Evolutionary conservation across 2,888 invertebrate species (phyloP), one percentile per base, ranked within the genome.

Genomic region (Polyommatus icarus): DNA sequence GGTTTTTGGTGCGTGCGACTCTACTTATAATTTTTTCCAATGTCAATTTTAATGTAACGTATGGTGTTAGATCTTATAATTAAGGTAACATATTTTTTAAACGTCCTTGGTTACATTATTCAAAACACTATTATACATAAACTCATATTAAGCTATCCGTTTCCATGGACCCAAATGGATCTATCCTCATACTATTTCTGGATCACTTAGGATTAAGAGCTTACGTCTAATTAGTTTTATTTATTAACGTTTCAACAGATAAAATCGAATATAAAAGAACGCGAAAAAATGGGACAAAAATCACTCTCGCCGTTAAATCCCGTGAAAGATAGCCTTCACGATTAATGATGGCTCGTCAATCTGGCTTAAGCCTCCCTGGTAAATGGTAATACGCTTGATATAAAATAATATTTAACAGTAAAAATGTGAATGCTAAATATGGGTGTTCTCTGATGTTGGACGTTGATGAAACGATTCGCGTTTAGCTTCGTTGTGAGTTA

Each of bases 331-430:
- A 29, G 75, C 46, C 75, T 24, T 50, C 18, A 20, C 50, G 50
- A 75, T 75, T 75, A 75, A 75, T 75, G 75, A 75, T 75, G 29
- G 75, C 24, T 75, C 75, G 75, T 75, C 75, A 15, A 75, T 75
- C 75, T 75, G 46, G 75, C 46, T 75, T 75, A 75, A 54, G 20
- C 50, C 75, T 54, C 54, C 75, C 24, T 54, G 54, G 24, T 75
- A 46, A 75, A 15, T 54, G 54, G 24, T 75, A 46, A 75, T 75
- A 50, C 75, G 29, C 50, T 10, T 50, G 75, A 73, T 40, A 29
- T 75, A 75, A 29, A 24, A 50, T 54, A 54, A 75, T 54, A 75
- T 75, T 75, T 50, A 73, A 40, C 50, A 18, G 24, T 29, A 54
- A 75, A 73, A 73, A 20, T 73, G 24, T 40, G 7, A 40, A 73